These are phyloP conservation scores for Ceryle rudis DNA, from an alignment of 2,797 vertebrate genomes.

Conservation along the genomic window DNA sequence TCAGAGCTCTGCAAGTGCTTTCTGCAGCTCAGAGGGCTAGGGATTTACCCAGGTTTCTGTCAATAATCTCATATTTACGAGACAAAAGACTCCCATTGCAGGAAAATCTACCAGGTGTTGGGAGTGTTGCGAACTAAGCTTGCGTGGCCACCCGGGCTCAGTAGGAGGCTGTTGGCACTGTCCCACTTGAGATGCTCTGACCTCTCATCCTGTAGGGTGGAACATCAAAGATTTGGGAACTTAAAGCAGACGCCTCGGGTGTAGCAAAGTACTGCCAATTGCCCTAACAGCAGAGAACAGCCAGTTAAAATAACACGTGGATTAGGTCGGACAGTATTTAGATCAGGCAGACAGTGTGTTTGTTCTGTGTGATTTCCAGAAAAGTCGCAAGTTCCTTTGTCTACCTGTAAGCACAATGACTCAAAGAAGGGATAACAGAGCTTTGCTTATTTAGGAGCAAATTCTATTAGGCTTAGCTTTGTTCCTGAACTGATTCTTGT, in stretches of 20 bases:
- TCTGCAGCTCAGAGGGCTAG: not conserved
- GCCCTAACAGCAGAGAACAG: not conserved
- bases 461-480: not conserved
- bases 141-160: not conserved
- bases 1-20: not conserved
- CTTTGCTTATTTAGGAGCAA: not conserved
- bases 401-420: not conserved
- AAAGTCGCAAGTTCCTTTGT: constrained; percentile 5
- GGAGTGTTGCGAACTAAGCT: not conserved
- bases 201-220: not conserved
- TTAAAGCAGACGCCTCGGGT: not conserved
- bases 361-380: constrained; percentile 29
- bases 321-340: constrained; percentile 27
- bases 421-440: not conserved
- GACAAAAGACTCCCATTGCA: not conserved
- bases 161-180: not conserved
- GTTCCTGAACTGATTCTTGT: not conserved
- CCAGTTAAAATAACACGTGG: constrained; percentile 24
- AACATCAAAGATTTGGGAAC: not conserved
- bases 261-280: not conserved
- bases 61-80: not conserved
- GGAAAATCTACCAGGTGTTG: not conserved
- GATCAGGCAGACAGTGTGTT: not conserved
- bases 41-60: constrained; percentile 16
- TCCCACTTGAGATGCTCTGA: not conserved